Percentiles rank a stretch among this genome's conserved stretches.
Conservation (phyloP, 2,888 invertebrate species). For the Coenonympha arcania region DNA sequence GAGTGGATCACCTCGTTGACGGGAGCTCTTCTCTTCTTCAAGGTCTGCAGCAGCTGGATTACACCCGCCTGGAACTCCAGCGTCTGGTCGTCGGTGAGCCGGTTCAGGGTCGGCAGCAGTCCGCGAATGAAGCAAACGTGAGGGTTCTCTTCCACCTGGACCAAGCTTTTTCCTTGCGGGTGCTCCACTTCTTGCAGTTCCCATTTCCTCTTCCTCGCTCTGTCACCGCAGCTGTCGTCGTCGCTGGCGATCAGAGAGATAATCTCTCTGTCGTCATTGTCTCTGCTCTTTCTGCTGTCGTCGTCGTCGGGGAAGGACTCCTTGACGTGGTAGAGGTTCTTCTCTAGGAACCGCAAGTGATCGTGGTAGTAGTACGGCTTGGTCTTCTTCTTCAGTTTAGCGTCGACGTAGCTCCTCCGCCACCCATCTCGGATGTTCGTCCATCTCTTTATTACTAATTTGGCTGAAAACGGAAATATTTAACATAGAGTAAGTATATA, state of each 20-base stretch:
- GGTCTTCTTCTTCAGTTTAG: constrained; percentile 1
- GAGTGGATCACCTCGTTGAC: not conserved
- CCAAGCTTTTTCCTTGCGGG: not conserved
- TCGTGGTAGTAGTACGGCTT: constrained; percentile 8
- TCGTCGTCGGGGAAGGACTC: not conserved
- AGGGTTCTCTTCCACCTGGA: not conserved
- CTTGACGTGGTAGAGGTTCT: constrained; percentile 1
- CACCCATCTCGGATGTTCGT: constrained; percentile 18
- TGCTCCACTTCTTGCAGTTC: not conserved
- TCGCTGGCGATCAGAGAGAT: not conserved
- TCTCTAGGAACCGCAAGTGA: constrained; percentile 12
- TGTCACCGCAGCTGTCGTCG: not conserved
- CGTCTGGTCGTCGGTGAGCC: constrained; percentile 13
- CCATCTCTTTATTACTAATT: constrained; percentile 15
- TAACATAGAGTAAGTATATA: too few relatives aligned
- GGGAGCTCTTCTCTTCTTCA: not conserved
- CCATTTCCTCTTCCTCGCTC: not conserved
- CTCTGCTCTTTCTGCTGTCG: not conserved
- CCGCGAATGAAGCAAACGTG: constrained; percentile 13
- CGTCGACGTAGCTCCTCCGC: constrained; percentile 5
- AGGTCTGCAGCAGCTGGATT: constrained; percentile 4
- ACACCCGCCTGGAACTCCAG: constrained; percentile 17
- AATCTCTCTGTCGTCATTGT: not conserved
- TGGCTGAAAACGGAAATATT: constrained; percentile 6
- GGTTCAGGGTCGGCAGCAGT: constrained; percentile 9